These are phyloP conservation scores for Lepidochrysops patricia DNA, from an alignment of 2,888 invertebrate species.

Conservation along the genomic window DNA sequence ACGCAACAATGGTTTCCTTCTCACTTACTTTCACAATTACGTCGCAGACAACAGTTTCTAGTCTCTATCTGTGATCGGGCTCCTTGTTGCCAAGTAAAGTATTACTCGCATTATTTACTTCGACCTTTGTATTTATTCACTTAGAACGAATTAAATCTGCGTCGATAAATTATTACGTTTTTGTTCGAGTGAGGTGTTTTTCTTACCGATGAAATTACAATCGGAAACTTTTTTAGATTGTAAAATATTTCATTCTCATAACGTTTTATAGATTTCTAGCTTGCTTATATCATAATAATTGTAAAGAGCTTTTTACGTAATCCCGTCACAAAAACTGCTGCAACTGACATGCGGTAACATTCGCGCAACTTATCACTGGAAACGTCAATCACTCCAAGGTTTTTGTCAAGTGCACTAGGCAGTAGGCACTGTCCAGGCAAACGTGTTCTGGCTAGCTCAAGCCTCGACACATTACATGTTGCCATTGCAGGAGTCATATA, in stretches of 20 bases:
- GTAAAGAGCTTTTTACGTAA: neutral
- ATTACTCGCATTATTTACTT: neutral
- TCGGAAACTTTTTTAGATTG: neutral
- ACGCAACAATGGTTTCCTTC: slow-evolving; percentile 50
- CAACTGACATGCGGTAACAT: slow-evolving; percentile 4
- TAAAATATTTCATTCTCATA: neutral
- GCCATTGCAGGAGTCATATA: neutral
- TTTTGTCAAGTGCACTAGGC: slow-evolving; percentile 30
- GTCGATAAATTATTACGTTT: neutral
- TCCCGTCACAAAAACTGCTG: neutral
- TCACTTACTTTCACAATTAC: slow-evolving; percentile 64
- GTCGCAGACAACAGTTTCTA: slow-evolving; percentile 38
- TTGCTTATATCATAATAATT: neutral
- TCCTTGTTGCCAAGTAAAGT: neutral
- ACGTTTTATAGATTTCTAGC: neutral
- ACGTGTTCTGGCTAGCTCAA: slow-evolving; percentile 22
- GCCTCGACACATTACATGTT: neutral
- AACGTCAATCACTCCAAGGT: slow-evolving; percentile 28
- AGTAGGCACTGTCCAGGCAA: slow-evolving; percentile 31
- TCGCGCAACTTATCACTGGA: slow-evolving; percentile 28
- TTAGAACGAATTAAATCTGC: neutral
- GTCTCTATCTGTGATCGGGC: slow-evolving; percentile 22
- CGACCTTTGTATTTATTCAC: slow-evolving; percentile 3
- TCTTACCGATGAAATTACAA: neutral
- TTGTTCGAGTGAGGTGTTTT: neutral